These are phyloP conservation scores for Thalassoma bifasciatum DNA, from an alignment of 2,113 vertebrate species.

Conservation along the genomic window DNA sequence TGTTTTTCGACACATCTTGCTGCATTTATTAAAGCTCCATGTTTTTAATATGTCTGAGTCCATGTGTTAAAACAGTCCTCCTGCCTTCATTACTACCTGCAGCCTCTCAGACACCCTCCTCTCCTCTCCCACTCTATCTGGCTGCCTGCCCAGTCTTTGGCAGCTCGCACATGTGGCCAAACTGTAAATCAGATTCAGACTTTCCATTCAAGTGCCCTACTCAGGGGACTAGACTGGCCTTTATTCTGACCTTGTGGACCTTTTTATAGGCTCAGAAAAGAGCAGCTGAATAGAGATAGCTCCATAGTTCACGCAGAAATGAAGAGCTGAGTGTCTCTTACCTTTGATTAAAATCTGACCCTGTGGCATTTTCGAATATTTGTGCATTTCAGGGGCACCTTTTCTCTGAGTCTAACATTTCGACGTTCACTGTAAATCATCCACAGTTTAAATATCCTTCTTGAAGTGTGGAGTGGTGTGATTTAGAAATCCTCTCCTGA, in stretches of 20 bases:
- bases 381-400: constrained; percentile 37
- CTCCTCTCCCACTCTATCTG: constrained; percentile 54
- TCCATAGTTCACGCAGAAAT: constrained; percentile 62
- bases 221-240: constrained; percentile 74
- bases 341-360: constrained; percentile 77
- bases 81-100: constrained; percentile 55
- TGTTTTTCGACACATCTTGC: neutral
- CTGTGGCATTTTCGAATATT: constrained; percentile 72
- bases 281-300: constrained; percentile 63
- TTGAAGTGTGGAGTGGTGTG: constrained; percentile 16
- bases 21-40: constrained; percentile 4
- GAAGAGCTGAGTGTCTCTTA: constrained; percentile 68
- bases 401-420: constrained; percentile 28
- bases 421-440: constrained; percentile 37
- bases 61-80: neutral
- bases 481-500: constrained; percentile 34
- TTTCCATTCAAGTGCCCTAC: constrained; percentile 77
- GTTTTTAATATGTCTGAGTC: constrained; percentile 1
- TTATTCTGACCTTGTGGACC: constrained; percentile 76
- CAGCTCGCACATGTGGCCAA: constrained; percentile 77
- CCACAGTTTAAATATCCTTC: constrained; percentile 43
- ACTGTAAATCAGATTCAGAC: constrained; percentile 80
- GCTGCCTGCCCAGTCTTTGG: constrained; percentile 67
- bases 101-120: constrained; percentile 51
- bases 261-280: constrained; percentile 76